Evolutionary conservation across 2,113 vertebrate genomes (phyloP), one percentile per base, ranked within the genome.

Genomic region (Piaya cayana): DNA sequence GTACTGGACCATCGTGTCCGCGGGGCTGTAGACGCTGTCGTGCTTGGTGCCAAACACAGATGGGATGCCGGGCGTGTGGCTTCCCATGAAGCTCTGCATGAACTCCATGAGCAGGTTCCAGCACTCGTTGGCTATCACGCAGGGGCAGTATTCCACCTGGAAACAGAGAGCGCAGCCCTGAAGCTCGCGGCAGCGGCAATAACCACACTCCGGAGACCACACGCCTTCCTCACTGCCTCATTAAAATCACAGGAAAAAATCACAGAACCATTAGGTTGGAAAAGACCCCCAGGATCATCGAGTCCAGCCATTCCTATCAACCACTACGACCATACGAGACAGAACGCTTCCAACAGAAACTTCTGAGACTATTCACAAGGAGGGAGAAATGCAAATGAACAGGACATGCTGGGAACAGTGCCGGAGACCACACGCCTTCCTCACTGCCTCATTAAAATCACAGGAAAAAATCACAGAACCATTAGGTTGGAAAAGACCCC

Each of bases 41-140:
- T 99, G 98, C 95, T 99, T 99, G 82, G 97, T 97, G 68, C 97
- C 94, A 67, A 99, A 99, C 65, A 99, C 98, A 1, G 99, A 94
- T 0, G 99, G 99, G 59, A 98, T 87, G 26, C 99, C 98, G 2
- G 99, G 99, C 1, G 98, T 83, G 75, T 98, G 99, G 84, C 94
- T 97, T 58, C 99, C 98, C 62, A 99, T 98, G 87, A 99, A 99
- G 65, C 98, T 99, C 96, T 99, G 99, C 97, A 99, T 98, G 96
- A 99, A 99, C 97, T 99, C 99, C 76, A 99, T 98, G 64, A 99
- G 98, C 74, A 99, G 98, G 96, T 98, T 99, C 99, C 99, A 99
- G 97, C 99, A 99, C 97, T 99, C 99, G 8, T 98, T 99, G 77
- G 99, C 98, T n/a, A 99, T 98, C 84, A 99, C 99, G 37, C 99